phyloP scores from a whole-genome alignment of 2,888 invertebrate species.

The Luperina testacea region DNA sequence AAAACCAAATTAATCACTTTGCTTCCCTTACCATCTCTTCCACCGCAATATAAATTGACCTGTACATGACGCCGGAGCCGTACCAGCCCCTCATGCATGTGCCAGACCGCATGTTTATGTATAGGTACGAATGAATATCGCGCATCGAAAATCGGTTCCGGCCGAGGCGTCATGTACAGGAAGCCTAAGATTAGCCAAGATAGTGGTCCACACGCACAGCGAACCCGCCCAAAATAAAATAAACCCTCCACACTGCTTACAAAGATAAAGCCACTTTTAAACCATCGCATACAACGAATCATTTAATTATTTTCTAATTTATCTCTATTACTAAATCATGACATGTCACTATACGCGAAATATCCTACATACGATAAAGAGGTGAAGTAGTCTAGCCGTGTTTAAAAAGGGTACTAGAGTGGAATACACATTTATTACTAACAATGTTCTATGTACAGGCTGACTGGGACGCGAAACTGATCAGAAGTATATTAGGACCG shows the following conservation, averaged over 20 bases:
- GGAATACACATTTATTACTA: conserved; percentile 61
- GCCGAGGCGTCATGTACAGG: neutral
- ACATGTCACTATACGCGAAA: conserved; percentile 47
- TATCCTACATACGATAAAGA: conserved; percentile 62
- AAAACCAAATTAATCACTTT: neutral
- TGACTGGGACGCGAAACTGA: conserved; percentile 42
- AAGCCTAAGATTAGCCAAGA: neutral
- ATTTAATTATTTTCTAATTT: conserved; percentile 5
- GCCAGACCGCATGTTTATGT: neutral
- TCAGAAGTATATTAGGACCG: neutral
- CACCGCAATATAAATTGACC: neutral
- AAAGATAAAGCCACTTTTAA: neutral
- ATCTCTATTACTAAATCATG: conserved; percentile 13
- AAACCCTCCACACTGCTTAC: neutral
- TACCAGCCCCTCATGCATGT: neutral
- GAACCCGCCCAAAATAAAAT: neutral
- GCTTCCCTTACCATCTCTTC: neutral
- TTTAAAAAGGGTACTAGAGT: conserved; percentile 62
- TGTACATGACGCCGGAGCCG: neutral
- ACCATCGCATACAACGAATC: neutral
- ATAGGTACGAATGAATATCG: neutral
- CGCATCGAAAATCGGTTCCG: too few relatives aligned
- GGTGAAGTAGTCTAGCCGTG: conserved; percentile 69
- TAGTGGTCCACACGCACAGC: neutral
- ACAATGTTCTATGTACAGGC: conserved; percentile 62